phyloP scores from a whole-genome alignment of 2,797 vertebrate species.

The Ibycter americanus region DNA sequence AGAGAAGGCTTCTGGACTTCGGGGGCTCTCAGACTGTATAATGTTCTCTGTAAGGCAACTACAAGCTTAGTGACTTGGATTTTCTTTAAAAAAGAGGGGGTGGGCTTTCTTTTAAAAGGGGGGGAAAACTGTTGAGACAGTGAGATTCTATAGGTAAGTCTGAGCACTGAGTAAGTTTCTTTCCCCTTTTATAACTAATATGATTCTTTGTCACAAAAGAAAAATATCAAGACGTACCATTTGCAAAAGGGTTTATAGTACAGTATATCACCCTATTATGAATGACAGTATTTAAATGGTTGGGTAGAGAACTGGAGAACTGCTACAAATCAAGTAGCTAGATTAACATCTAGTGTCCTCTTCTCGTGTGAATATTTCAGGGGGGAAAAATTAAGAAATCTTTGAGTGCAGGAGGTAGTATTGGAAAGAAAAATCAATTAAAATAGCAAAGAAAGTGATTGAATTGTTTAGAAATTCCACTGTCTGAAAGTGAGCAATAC shows the following conservation, averaged over 20 bases:
- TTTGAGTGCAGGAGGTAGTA: neutral
- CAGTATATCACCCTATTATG: slow-evolving; percentile 70
- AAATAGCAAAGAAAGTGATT: neutral
- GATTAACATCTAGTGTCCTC: slow-evolving; percentile 32
- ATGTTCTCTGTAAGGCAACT: neutral
- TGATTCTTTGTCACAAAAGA: slow-evolving; percentile 55
- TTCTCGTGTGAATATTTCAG: neutral
- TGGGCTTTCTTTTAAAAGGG: neutral
- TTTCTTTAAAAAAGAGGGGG: neutral
- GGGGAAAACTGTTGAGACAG: neutral
- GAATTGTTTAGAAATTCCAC: neutral
- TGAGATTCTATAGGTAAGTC: neutral
- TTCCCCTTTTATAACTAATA: neutral
- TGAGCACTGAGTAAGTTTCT: neutral
- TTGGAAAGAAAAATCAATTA: neutral
- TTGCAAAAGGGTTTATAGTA: slow-evolving; percentile 61
- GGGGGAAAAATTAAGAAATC: neutral
- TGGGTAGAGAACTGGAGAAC: slow-evolving; percentile 66
- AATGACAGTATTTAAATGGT: slow-evolving; percentile 70
- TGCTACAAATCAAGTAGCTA: slow-evolving; percentile 59
- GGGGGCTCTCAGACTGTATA: neutral
- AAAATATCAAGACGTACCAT: slow-evolving; percentile 50
- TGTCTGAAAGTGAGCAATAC: neutral
- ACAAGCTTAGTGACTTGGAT: neutral
- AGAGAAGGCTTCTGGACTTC: neutral